These are phyloP conservation scores for Saxidomus purpurata DNA, from an alignment of 1,140 invertebrate species.

Conservation along the genomic window DNA sequence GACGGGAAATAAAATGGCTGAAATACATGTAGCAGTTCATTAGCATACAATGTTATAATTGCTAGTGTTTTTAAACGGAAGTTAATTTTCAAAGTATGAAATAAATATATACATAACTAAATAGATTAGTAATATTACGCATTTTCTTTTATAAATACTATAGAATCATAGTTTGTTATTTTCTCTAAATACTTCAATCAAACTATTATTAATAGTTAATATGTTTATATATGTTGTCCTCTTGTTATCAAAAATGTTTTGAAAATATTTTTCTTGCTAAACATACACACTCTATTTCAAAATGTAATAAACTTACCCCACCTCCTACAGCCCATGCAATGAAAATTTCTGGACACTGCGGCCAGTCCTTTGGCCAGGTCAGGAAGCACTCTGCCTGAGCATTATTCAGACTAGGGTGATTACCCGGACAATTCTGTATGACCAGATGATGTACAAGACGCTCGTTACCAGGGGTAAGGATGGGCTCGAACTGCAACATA, in stretches of 20 bases:
- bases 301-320: neutral
- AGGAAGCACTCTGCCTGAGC: neutral
- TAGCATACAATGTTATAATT: no score
- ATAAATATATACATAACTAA: no score
- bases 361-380: neutral
- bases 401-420: neutral
- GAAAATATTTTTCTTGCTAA: neutral
- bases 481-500: conserved; percentile 1
- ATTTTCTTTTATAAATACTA: no score
- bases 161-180: no score
- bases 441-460: neutral
- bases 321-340: conserved; percentile 7
- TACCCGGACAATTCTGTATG: neutral
- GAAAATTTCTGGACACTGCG: conserved; percentile 2
- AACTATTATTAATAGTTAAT: neutral
- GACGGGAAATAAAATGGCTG: conserved; percentile 44
- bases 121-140: no score
- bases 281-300: neutral
- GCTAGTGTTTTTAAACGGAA: no score
- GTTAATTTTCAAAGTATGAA: no score
- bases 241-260: neutral
- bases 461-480: conserved; percentile 10
- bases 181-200: no score
- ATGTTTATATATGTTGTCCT: neutral
- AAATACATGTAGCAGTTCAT: no score